Base-by-base conservation (phyloP, 2,113 vertebrate genomes). In the Serinus canaria region DNA sequence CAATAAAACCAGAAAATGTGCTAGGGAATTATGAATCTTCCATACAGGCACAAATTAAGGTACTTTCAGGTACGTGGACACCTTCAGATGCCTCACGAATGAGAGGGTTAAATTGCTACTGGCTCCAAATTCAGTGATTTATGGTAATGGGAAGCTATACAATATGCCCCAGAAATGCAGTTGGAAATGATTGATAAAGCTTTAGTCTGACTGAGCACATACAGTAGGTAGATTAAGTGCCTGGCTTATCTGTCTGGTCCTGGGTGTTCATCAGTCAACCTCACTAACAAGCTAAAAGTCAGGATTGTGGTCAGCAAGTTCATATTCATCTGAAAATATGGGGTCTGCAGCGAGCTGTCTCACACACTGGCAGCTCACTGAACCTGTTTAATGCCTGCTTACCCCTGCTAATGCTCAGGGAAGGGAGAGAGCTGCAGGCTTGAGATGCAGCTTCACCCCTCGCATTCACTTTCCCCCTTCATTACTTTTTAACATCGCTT, bases 151-250 rank as follows among this genome's bases (percentile, higher is more conserved):
- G 18, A 94, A 96, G 75, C 93, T 77, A 82, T 94, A 93, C 56
- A 90, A 39, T 82, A 92, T 43, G 77, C 53, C 84, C 83, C 92
- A 81, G 59, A 87, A 97, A 92, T 77, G 92, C 28, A 91, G 69
- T 92, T 97, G 93, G 70, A 91, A 91, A 70, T 90, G 91, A 94
- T 46, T 90, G 89, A 96, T 96, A 83, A 58, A 68, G 66, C 64
- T 96, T 97, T 80, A 69, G 27, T 87, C 91, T 89, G 80, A 63
- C 66, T 97, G 84, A 73, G 77, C 89, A 90, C 73, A 91, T 95
- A 96, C 94, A 93, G 93, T 89, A 95, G 92, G 66, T 96, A 41
- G 92, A 95, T 94, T 97, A 94, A 72, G 52, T 84, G 83, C 69
- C 92, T 89, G 68, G 92, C 24, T 87, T 90, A 93, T 97, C 85